Evolutionary conservation across 2,888 invertebrate species (phyloP).

Genomic region (Desoria tigrina): DNA sequence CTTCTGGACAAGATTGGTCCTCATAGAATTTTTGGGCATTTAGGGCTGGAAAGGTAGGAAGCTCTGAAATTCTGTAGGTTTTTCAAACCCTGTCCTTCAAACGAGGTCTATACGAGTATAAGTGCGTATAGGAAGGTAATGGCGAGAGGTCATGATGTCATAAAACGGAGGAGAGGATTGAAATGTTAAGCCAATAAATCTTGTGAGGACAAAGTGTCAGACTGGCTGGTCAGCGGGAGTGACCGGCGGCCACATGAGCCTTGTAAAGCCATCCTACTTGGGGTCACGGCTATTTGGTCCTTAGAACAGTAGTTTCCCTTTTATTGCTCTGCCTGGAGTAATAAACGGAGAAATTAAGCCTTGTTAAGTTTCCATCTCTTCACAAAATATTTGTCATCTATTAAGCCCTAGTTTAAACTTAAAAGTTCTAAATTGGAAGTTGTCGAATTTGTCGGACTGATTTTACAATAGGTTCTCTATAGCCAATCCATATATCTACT

Average conservation of each 20-base stretch:
- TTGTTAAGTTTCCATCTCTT: constrained; percentile 19
- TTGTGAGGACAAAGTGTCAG: constrained; percentile 29
- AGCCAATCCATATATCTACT: no score
- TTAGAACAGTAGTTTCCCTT: constrained; percentile 10
- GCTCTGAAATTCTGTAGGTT: no score
- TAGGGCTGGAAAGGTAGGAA: no score
- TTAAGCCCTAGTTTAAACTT: not conserved
- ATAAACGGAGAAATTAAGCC: constrained; percentile 13
- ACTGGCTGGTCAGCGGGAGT: constrained; percentile 36
- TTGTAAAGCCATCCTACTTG: constrained; percentile 9
- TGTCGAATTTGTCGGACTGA: constrained; percentile 4
- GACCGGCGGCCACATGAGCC: constrained; percentile 45
- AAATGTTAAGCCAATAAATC: constrained; percentile 49
- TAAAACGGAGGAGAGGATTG: constrained; percentile 19
- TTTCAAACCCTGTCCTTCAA: no score
- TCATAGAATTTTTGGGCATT: not conserved
- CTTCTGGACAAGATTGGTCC: not conserved
- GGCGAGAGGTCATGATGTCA: constrained; percentile 5
- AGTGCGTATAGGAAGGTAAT: not conserved
- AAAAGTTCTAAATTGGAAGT: not conserved
- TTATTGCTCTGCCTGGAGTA: not conserved
- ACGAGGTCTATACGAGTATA: no score
- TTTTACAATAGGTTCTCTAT: not conserved
- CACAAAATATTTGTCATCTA: constrained; percentile 1
- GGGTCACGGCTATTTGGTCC: constrained; percentile 17